Conservation (phyloP, 2,888 invertebrate genomes). For the Agrochola macilenta region DNA sequence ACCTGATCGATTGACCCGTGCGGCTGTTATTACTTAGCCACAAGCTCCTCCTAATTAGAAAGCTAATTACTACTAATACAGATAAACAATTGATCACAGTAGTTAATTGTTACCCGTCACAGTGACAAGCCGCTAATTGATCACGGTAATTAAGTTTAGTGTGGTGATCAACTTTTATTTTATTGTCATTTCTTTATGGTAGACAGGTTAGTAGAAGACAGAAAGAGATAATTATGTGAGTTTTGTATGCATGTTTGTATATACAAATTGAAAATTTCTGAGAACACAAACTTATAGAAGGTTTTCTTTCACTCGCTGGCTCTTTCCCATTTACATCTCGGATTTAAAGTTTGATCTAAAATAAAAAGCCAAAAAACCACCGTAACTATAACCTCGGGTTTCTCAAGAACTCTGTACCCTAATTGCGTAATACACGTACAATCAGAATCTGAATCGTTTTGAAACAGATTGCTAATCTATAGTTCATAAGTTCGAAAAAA, state of each 20-base stretch:
- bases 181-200: not conserved
- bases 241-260: no score
- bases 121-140: constrained; percentile 39
- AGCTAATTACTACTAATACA: constrained; percentile 11
- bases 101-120: constrained; percentile 11
- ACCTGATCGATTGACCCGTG: no score
- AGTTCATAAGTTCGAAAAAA: no score
- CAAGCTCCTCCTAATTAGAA: constrained; percentile 16
- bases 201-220: not conserved
- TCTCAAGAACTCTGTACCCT: no score
- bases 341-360: not conserved
- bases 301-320: not conserved
- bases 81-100: constrained; percentile 39
- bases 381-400: no score
- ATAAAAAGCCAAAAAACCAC: no score
- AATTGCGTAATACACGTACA: no score
- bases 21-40: no score
- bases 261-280: not conserved
- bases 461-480: no score
- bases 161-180: constrained; percentile 16
- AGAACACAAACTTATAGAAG: not conserved
- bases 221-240: not conserved
- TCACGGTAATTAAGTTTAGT: constrained; percentile 30
- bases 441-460: no score
- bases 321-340: not conserved